Percentiles rank a stretch among this genome's conserved stretches.
Conservation (phyloP, 2,888 invertebrate genomes). For the Sabatieria punctata region DNA sequence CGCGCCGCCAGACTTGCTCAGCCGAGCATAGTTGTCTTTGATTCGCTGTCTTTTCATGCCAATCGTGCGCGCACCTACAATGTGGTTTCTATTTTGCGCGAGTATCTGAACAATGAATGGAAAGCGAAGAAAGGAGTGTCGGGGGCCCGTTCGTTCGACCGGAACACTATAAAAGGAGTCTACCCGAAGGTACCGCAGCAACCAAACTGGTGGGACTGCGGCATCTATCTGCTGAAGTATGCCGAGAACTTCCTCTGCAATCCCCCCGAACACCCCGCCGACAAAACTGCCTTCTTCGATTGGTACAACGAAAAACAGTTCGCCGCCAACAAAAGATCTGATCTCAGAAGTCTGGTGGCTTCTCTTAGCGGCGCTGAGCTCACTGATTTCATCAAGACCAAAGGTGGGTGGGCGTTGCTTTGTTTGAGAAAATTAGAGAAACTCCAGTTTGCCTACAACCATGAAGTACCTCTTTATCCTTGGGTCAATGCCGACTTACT, state of each 20-base stretch:
- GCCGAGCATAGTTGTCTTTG: constrained; percentile 84
- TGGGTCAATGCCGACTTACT: too few species aligned
- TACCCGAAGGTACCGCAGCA: constrained; percentile 90
- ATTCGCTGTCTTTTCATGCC: constrained; percentile 47
- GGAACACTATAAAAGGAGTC: constrained; percentile 45
- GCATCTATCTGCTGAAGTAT: constrained; percentile 81
- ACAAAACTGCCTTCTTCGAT: too few species aligned
- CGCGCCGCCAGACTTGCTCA: constrained; percentile 40
- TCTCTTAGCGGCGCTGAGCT: too few species aligned
- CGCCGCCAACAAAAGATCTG: too few species aligned
- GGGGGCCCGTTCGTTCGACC: constrained; percentile 34
- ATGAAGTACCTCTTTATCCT: too few species aligned
- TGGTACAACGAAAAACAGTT: too few species aligned
- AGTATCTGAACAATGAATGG: constrained; percentile 40
- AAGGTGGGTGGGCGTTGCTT: too few species aligned
- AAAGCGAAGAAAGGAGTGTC: constrained; percentile 42
- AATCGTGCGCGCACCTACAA: constrained; percentile 11
- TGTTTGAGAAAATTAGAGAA: too few species aligned
- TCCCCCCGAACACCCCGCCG: too few species aligned
- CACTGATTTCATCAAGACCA: too few species aligned
- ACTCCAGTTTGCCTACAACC: too few species aligned
- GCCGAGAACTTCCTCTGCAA: constrained; percentile 89
- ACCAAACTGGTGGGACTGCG: constrained; percentile 90
- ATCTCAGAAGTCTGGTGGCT: too few species aligned
- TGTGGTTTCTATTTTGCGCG: constrained; percentile 14